Evolutionary conservation across 2,797 vertebrate species (phyloP), one percentile per base, ranked within the genome.

Genomic region (Lutjanus campechanus): DNA sequence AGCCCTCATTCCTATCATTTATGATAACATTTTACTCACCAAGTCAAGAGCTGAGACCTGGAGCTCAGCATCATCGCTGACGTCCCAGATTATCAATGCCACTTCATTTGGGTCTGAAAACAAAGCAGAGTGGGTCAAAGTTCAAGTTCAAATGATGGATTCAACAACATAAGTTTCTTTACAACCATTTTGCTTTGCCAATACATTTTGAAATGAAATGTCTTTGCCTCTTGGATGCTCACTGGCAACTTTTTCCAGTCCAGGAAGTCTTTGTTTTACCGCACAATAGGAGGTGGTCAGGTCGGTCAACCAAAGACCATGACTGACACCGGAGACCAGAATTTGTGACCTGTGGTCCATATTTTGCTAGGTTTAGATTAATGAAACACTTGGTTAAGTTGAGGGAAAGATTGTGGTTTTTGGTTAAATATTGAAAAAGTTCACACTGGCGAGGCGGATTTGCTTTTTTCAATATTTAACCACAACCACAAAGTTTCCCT

Each of bases 391-490:
- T 17, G 20, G 29, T 46, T 10, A 15, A 9, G 13, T 55, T 58
- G 1, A 55, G 66, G 15, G 25, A 54, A 43, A 56, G 29, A 53
- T 46, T 20, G 25, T 19, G 25, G 47, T 40, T 77, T 36, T 12
- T 22, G 41, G 73, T 69, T 46, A 47, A 68, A 70, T 55, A 60
- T 67, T 56, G 72, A 70, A 62, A 40, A 72, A 46, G 36, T 73
- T 36, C 29, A 36, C 29, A 36, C 29, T 36, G 5, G 29, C 61
- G 13, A 54, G 22, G 50, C 0, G 22, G 12, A 9, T 0, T 12
- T 51, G 50, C 54, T 73, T 76, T 61, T 61, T 55, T 56, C 19
- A 65, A 77, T 29, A 60, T 54, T 64, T 58, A 54, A 72, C 73
- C 36, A 36, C 36, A 70, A 67, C 55, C 25, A 58, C 79, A 61